Evolutionary conservation across 2,888 invertebrate species (phyloP), one percentile per base, ranked within the genome.

Genomic region (Tipula helvola): DNA sequence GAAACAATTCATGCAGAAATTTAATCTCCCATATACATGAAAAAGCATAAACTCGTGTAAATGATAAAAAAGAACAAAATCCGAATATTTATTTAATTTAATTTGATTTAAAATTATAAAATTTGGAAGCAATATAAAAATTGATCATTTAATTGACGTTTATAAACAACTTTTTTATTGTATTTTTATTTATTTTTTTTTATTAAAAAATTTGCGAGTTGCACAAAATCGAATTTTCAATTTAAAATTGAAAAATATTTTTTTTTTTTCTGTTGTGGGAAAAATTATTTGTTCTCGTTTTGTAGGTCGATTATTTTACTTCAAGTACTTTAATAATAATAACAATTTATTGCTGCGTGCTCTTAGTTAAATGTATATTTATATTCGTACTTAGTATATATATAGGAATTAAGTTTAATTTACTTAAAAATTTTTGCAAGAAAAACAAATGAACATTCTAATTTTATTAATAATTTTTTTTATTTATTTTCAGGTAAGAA

Each of bases 81-180:
- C 12, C 47, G 47, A 47, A 47, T 47, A 47, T 12, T n/a, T 47
- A 47, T 47, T 47, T 47, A 47, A 47, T 47, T 47, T 13, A 47
- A 47, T 13, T 47, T 47, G 12, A 13, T 47, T 47, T 47, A 47
- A 47, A 47, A 47, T 47, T 13, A 13, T 13, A 47, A 47, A 13
- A 47, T 13, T 39, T 39, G 39, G 5, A 39, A 16, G n/a, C 83
- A 83, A 83, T 13, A 83, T 12, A 83, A 13, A 83, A 36, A 83
- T 83, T n/a, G 83, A 83, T 83, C 83, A 83, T 83, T 83, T 83
- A 83, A 83, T 83, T 83, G 83, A 36, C 83, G 36, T 83, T 12
- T 83, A 83, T 3, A 8, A 16, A 39, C 5, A 39, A 39, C 3
- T 39, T 39, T 7, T 39, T 5, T 39, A 39, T 7, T 5, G 5